Percentiles rank a stretch among this genome's conserved stretches.
Evolutionary conservation across 2,888 invertebrate species (phyloP).

Genomic region (Zelleria hepariella): DNA sequence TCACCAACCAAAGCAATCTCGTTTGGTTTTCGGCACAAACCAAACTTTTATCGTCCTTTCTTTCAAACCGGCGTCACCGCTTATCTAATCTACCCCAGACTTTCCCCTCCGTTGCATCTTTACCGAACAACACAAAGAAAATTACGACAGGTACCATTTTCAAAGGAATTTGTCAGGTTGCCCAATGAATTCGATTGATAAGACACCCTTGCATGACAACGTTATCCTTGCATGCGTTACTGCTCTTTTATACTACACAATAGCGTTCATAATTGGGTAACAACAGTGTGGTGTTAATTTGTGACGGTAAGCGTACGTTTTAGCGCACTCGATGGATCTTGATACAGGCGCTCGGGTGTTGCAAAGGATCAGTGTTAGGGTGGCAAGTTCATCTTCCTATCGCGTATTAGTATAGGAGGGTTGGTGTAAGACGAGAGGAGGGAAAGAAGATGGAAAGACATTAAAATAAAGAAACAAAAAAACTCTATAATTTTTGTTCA

Average conservation of each 20-base stretch:
- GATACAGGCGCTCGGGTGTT: not conserved
- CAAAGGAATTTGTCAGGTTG: slow-evolving; percentile 3
- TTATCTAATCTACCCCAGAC: not conserved
- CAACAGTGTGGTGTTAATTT: not conserved
- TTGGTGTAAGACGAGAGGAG: too few relatives aligned
- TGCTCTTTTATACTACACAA: not conserved
- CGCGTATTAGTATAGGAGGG: too few relatives aligned
- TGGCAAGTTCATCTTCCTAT: too few relatives aligned
- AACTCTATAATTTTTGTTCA: too few relatives aligned
- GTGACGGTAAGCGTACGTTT: slow-evolving; percentile 1
- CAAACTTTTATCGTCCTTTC: not conserved
- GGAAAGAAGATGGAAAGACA: too few relatives aligned
- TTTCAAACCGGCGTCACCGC: not conserved
- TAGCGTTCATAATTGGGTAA: not conserved
- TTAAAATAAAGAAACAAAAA: too few relatives aligned
- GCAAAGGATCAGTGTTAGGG: not conserved
- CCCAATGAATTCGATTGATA: slow-evolving; percentile 6
- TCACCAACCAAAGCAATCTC: too few relatives aligned
- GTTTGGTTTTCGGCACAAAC: too few relatives aligned
- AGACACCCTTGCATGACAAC: not conserved
- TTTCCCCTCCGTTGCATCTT: not conserved
- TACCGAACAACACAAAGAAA: slow-evolving; percentile 3
- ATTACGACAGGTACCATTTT: slow-evolving; percentile 3
- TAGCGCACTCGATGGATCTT: not conserved
- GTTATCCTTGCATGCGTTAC: not conserved